Percentiles rank a stretch among this genome's conserved stretches.
Evolutionary conservation across 1,140 invertebrate species (phyloP).

Genomic region (Megalonaias nervosa): DNA sequence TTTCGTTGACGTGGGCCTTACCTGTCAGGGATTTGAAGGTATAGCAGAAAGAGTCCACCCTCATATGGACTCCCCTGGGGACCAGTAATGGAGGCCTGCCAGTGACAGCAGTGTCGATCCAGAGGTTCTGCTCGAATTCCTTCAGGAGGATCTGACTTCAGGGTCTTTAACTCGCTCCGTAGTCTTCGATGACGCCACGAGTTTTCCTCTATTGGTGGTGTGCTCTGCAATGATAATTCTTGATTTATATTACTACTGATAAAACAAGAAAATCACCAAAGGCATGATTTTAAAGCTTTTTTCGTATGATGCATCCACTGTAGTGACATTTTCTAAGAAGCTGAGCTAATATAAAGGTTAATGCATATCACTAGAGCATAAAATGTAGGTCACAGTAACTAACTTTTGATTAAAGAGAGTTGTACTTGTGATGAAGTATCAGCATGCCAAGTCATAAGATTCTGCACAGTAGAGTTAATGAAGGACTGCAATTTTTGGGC

Average conservation of each 20-base stretch:
- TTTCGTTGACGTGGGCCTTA: constrained; percentile 46
- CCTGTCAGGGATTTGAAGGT: constrained; percentile 87
- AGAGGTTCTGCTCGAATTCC: constrained; percentile 91
- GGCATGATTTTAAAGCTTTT: too few species aligned
- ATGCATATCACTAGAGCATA: too few species aligned
- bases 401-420: too few species aligned
- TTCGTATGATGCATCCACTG: too few species aligned
- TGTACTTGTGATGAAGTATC: too few species aligned
- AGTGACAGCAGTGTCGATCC: constrained; percentile 76
- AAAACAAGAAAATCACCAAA: too few species aligned
- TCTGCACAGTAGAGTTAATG: not conserved
- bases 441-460: not conserved
- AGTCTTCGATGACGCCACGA: constrained; percentile 69
- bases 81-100: constrained; percentile 71
- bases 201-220: constrained; percentile 68
- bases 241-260: not conserved
- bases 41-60: constrained; percentile 78
- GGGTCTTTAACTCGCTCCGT: constrained; percentile 67
- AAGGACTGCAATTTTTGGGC: not conserved
- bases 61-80: constrained; percentile 71
- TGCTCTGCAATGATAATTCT: constrained; percentile 53
- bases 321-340: too few species aligned
- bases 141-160: constrained; percentile 85
- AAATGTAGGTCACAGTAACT: too few species aligned
- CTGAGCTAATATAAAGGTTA: too few species aligned